Evolutionary conservation across 2,113 vertebrate genomes (phyloP).

Genomic region (Tupaia tana): DNA sequence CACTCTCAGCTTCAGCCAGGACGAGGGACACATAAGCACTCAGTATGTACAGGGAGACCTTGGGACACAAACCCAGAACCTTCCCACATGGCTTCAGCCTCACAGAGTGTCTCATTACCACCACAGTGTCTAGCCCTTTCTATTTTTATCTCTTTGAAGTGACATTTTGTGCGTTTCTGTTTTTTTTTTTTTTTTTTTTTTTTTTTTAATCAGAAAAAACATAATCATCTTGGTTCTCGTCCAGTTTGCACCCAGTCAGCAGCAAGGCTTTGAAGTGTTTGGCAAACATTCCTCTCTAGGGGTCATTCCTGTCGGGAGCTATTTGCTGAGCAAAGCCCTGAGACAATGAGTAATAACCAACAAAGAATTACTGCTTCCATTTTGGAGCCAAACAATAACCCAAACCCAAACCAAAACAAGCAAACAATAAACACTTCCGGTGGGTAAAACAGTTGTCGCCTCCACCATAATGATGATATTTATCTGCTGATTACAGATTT

Average conservation of each 20-base stretch:
- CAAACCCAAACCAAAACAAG: neutral
- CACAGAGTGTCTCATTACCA: too few species aligned
- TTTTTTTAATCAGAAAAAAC: conserved; percentile 70
- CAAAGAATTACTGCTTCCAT: conserved; percentile 44
- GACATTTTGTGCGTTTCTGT: conserved; percentile 47
- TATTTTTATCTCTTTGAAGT: neutral
- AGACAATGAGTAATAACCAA: conserved; percentile 44
- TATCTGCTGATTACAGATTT: neutral
- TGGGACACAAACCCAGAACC: too few species aligned
- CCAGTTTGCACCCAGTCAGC: conserved; percentile 63
- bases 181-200: too few species aligned
- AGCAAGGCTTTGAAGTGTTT: conserved; percentile 66
- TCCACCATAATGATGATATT: neutral
- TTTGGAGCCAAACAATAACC: neutral
- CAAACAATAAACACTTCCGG: neutral
- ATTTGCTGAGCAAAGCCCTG: conserved; percentile 63
- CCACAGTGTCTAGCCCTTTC: too few species aligned
- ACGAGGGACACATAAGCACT: too few species aligned
- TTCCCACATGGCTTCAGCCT: too few species aligned
- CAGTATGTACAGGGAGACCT: too few species aligned
- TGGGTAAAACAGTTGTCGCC: neutral
- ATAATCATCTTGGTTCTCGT: conserved; percentile 57
- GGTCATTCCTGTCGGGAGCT: conserved; percentile 59
- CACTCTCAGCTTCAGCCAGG: too few species aligned
- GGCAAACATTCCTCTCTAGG: conserved; percentile 32